Evolutionary conservation across 1,140 invertebrate species (phyloP), one percentile per base, ranked within the genome.

Genomic region (Spodoptera litura): DNA sequence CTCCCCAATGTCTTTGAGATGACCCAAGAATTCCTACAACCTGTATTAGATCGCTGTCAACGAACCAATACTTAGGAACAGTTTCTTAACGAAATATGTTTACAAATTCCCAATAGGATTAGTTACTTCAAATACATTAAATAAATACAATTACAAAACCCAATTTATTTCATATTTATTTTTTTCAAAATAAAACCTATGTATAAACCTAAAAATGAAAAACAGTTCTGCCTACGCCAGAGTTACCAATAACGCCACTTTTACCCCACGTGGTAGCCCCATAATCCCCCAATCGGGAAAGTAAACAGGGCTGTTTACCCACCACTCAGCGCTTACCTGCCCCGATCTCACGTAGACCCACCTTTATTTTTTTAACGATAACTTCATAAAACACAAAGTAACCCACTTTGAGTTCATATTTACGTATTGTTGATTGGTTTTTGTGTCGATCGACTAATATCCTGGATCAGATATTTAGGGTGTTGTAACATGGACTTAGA

Each of bases 201-300:
- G 3, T 9, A 44, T 44, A 44, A 9, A 9, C 9, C 38, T 5
- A 44, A 44, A 44, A 44, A 44, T 10, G 38, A 4, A 44, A 44
- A 44, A 44, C 38, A 0, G 8, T 20, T 38, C 38, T 15, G 38
- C 62, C 38, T 15, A 49, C 62, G 11, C 25, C 58, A 15, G n/a
- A n/a, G 6, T n/a, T 31, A 38, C 9, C 15, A 38, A 49, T 49
- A 66, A 13, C 58, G 11, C 62, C 62, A 66, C 38, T 66, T 64
- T 44, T 20, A n/a, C 3, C 62, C 62, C 62, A 44, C 61, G 61
- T 64, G 35, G 38, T 38, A 44, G 62, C 62, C n/a, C 78, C 72
- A 80, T 84, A 84, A 84, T 84, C 80, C 81, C 78, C 79, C 83
- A 84, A 84, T 84, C 83, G 81, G 74, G 72, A 62, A 66, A 58